Evolutionary conservation across 2,888 invertebrate genomes (phyloP).

Genomic region (Nomada lathburiana): DNA sequence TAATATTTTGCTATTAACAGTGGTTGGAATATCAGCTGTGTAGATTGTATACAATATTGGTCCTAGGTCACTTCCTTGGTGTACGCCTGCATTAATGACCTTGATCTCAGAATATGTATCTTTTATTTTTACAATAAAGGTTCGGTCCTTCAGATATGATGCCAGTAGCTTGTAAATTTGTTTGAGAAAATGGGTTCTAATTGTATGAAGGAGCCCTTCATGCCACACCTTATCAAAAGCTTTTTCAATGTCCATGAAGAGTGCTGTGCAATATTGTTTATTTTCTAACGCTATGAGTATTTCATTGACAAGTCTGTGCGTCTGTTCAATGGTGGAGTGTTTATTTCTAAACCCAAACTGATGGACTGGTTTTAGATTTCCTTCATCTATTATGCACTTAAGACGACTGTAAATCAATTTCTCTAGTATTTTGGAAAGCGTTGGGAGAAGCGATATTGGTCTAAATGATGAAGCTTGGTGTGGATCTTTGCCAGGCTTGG

Average conservation of each 20-base stretch:
- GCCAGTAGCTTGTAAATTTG: neutral
- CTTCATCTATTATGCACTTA: neutral
- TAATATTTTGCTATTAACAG: neutral
- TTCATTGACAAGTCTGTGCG: neutral
- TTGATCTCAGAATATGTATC: neutral
- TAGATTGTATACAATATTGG: neutral
- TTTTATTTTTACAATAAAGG: neutral
- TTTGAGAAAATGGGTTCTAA: neutral
- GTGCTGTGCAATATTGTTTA: no score
- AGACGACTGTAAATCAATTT: neutral
- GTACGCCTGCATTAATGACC: neutral
- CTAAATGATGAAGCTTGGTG: neutral
- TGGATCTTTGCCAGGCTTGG: neutral
- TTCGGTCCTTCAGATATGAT: neutral
- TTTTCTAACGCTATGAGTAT: neutral
- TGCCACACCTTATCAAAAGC: neutral
- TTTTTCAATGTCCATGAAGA: no score
- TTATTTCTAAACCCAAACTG: neutral
- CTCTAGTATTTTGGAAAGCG: neutral
- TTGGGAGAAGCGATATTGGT: neutral
- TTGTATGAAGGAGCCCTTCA: neutral
- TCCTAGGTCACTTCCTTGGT: slow-evolving; percentile 2
- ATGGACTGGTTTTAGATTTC: neutral
- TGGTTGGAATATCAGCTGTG: neutral
- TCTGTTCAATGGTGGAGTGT: neutral